These are phyloP conservation scores for Micromussa lordhowensis DNA, from an alignment of 92 coral and sea anemone genomes.

Conservation along the genomic window DNA sequence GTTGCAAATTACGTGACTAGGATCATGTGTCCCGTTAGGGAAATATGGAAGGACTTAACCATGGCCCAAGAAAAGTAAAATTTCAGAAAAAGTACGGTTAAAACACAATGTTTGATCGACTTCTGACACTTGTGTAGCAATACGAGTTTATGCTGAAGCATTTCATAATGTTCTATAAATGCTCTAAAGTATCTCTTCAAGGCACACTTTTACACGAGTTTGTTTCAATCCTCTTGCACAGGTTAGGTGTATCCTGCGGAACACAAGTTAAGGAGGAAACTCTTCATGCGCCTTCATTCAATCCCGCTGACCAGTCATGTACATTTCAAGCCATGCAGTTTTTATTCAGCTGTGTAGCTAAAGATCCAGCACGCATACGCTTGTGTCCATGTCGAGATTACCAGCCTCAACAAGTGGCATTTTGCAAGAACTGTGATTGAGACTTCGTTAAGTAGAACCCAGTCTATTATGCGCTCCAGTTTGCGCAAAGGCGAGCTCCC, in stretches of 20 bases:
- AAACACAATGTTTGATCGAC: too few relatives aligned
- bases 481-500: neutral
- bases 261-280: constrained; percentile 6
- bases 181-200: too few relatives aligned
- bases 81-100: too few relatives aligned
- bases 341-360: constrained; percentile 34
- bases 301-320: constrained; percentile 24
- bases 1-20: too few relatives aligned
- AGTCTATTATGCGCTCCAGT: neutral
- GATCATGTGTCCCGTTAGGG: too few relatives aligned
- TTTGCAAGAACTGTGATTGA: constrained; percentile 41
- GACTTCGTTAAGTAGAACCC: neutral
- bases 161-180: too few relatives aligned
- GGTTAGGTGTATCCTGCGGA: constrained; percentile 14
- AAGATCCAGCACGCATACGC: constrained; percentile 17
- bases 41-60: too few relatives aligned
- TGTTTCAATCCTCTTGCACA: neutral
- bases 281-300: constrained; percentile 35
- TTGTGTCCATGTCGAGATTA: constrained; percentile 43
- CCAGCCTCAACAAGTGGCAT: constrained; percentile 34
- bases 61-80: too few relatives aligned
- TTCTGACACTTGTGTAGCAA: too few relatives aligned
- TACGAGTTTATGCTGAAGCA: too few relatives aligned
- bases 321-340: constrained; percentile 20
- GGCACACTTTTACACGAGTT: too few relatives aligned